phyloP scores from a whole-genome alignment of 2,888 invertebrate genomes.

The Leptodirus hochenwartii region DNA sequence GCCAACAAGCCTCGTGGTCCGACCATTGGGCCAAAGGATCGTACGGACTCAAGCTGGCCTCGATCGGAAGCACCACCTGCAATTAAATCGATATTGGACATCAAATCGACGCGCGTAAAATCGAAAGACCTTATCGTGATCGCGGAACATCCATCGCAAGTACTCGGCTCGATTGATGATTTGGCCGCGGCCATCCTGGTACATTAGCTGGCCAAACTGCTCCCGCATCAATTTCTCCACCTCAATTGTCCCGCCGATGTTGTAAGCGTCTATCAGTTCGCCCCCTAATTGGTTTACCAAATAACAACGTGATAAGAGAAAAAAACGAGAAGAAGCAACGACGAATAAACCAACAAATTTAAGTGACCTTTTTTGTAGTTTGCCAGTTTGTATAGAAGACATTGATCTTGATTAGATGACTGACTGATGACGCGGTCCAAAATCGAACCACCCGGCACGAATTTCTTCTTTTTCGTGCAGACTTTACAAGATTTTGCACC shows the following conservation, averaged over 20 bases:
- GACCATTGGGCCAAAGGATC: slow-evolving; percentile 78
- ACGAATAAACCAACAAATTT: slow-evolving; percentile 3
- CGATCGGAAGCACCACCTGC: slow-evolving; percentile 72
- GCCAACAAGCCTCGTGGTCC: slow-evolving; percentile 93
- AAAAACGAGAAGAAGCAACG: no score
- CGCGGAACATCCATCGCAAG: slow-evolving; percentile 76
- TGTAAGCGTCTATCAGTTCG: slow-evolving; percentile 73
- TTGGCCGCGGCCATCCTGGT: slow-evolving; percentile 67
- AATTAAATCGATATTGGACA: no score
- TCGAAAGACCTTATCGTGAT: no score
- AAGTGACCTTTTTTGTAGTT: slow-evolving; percentile 67
- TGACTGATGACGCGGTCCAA: slow-evolving; percentile 82
- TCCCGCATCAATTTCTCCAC: slow-evolving; percentile 73
- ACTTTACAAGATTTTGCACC: slow-evolving; percentile 30
- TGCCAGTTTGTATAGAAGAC: slow-evolving; percentile 69
- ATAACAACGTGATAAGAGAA: background rate
- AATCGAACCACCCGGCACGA: slow-evolving; percentile 50
- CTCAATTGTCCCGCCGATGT: slow-evolving; percentile 62
- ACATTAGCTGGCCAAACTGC: slow-evolving; percentile 77
- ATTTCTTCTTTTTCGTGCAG: slow-evolving; percentile 26
- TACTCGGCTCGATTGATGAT: slow-evolving; percentile 77
- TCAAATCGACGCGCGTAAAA: no score
- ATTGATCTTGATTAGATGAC: slow-evolving; percentile 70
- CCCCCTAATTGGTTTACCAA: slow-evolving; percentile 47
- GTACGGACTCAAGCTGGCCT: slow-evolving; percentile 66